Base-by-base conservation (phyloP, 2,797 vertebrate species). In the Pipistrellus pygmaeus region DNA sequence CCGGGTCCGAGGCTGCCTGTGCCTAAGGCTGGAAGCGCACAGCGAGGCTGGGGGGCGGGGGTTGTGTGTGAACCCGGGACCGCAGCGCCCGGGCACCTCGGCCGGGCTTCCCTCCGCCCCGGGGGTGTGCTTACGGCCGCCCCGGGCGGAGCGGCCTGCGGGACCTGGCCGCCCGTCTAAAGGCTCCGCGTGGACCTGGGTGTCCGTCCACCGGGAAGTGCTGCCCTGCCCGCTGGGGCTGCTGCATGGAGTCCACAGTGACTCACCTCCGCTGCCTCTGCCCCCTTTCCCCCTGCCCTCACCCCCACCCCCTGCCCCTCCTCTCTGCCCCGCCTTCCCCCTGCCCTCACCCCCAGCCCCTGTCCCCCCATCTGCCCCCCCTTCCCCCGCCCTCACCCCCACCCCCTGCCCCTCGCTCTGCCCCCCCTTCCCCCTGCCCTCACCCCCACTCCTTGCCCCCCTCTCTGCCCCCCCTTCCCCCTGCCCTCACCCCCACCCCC, bases 161-260 rank as follows among this genome's bases (percentile, higher is more conserved):
- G 84, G 93, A 94, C 93, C 97, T 89, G 97, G 96, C 95, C 91
- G 88, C 88, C 7, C 53, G 69, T 97, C 97, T 95, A 92, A 97
- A 98, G 98, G 97, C 96, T 96, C 97, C 96, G 85, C 83, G 95
- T 93, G 96, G 94, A 90, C 90, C 88, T 98, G 97, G 97, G 96
- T 96, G 89, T 95, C 81, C 38, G 97, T 98, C 97, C 95, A 66
- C 97, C 91, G 97, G 97, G 98, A 98, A 98, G 93, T 89, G 97
- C 97, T 97, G 97, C 90, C 93, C 96, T 48, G 98, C 98, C 98
- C 97, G 98, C 97, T 97, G 97, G 94, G 96, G 97, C 98, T 95
- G 93, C 96, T 97, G 71, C 78, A 57, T 95, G 97, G 97, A 93
- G 97, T 98, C 98, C 98, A 98, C 96, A 98, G 97, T 98, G 98